phyloP scores from a whole-genome alignment of 2,888 invertebrate genomes.

The Orthosia gothica region DNA sequence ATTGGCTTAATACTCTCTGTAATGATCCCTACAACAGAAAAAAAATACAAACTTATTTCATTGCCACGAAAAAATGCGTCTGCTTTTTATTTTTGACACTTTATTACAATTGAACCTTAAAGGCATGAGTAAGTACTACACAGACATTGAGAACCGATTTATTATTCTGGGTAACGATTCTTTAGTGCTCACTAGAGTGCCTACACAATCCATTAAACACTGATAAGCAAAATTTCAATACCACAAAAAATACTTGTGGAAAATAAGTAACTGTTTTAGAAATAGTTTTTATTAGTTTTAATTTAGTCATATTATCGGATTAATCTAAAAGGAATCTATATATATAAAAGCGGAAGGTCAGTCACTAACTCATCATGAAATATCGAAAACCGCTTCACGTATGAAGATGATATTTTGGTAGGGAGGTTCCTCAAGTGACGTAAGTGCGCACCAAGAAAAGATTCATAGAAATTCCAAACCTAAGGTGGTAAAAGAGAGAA shows the following conservation, averaged over 20 bases:
- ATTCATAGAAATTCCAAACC: too few species aligned
- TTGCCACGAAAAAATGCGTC: background rate
- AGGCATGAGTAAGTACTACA: constrained; percentile 35
- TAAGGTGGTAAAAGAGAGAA: too few species aligned
- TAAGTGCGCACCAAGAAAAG: too few species aligned
- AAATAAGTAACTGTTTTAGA: too few species aligned
- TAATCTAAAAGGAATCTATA: too few species aligned
- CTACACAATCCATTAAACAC: background rate
- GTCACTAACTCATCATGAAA: too few species aligned
- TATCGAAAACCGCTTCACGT: too few species aligned
- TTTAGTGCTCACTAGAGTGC: background rate
- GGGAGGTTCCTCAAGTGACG: too few species aligned
- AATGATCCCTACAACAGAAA: background rate
- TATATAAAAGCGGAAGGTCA: too few species aligned
- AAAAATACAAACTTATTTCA: background rate
- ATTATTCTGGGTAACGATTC: background rate
- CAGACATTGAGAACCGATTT: constrained; percentile 19
- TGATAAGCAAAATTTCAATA: background rate
- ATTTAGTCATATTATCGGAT: too few species aligned
- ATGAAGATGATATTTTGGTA: too few species aligned
- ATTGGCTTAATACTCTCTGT: background rate
- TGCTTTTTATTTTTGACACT: constrained; percentile 6
- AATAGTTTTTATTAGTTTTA: too few species aligned
- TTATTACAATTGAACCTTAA: constrained; percentile 1
- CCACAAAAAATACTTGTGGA: background rate